Evolutionary conservation across 2,113 vertebrate species (phyloP).

Genomic region (Solea solea): DNA sequence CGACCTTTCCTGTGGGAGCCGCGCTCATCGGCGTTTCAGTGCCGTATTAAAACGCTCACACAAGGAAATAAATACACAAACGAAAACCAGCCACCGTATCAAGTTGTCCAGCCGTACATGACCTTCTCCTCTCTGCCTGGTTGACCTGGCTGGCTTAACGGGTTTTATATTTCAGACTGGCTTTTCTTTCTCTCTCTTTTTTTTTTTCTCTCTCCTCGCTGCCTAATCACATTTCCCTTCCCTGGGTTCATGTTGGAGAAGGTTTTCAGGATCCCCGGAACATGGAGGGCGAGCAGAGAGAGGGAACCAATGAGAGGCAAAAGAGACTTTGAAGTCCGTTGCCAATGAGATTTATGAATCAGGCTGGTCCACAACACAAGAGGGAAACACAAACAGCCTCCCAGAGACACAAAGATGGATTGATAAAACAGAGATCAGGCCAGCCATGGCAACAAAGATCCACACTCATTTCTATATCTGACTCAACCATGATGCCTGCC

Average conservation of each 20-base stretch:
- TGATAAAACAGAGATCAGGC: background rate
- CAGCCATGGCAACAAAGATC: slow-evolving; percentile 4
- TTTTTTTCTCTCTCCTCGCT: background rate
- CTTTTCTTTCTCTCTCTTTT: background rate
- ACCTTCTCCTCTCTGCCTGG: slow-evolving; percentile 45
- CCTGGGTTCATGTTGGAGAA: slow-evolving; percentile 6
- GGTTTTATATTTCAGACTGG: slow-evolving; percentile 40
- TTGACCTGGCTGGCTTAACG: slow-evolving; percentile 40
- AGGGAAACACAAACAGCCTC: slow-evolving; percentile 24
- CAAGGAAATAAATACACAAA: slow-evolving; percentile 20
- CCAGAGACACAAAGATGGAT: slow-evolving; percentile 25
- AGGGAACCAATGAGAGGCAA: background rate
- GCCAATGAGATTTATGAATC: slow-evolving; percentile 45
- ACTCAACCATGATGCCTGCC: slow-evolving; percentile 68
- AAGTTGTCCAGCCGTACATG: slow-evolving; percentile 22
- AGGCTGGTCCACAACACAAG: slow-evolving; percentile 29
- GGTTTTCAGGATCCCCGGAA: slow-evolving; percentile 27
- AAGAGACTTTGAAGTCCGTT: slow-evolving; percentile 39
- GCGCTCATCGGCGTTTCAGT: slow-evolving; percentile 33
- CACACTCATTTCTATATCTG: slow-evolving; percentile 81
- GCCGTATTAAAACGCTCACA: slow-evolving; percentile 18
- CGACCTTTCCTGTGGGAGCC: slow-evolving; percentile 21
- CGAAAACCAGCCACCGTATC: slow-evolving; percentile 25
- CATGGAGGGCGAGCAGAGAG: slow-evolving; percentile 15
- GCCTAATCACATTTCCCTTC: slow-evolving; percentile 51